These are phyloP conservation scores for Zingel zingel DNA, from an alignment of 2,113 vertebrate genomes.

Conservation along the genomic window DNA sequence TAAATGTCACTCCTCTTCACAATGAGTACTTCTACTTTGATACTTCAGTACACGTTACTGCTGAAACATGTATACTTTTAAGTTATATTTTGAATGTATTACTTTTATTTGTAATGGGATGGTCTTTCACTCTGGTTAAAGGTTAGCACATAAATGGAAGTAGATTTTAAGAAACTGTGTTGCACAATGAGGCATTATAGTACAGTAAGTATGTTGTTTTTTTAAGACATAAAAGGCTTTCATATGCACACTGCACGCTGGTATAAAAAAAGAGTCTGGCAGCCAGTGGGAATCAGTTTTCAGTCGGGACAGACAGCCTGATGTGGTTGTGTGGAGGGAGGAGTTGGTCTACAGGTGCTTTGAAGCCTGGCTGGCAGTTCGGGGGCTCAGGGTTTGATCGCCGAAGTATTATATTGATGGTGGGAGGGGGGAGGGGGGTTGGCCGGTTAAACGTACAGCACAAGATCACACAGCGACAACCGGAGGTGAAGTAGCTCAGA, in stretches of 20 bases:
- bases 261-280: neutral
- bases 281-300: conserved; percentile 28
- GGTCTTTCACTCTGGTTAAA: neutral
- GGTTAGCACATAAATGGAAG: neutral
- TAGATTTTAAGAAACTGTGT: neutral
- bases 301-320: conserved; percentile 26
- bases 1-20: neutral
- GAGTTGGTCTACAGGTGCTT: conserved; percentile 59
- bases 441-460: conserved; percentile 7
- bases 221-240: conserved; percentile 56
- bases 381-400: conserved; percentile 52
- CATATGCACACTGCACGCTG: conserved; percentile 1
- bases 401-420: conserved; percentile 50
- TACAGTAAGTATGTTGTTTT: neutral
- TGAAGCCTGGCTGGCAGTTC: conserved; percentile 49
- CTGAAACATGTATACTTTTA: neutral
- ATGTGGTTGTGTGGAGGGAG: conserved; percentile 34
- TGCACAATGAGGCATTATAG: neutral
- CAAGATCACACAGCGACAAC: conserved; percentile 48
- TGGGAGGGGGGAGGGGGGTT: neutral
- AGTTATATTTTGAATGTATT: neutral
- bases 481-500: conserved; percentile 40
- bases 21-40: neutral
- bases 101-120: neutral
- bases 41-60: neutral